Conservation (phyloP, 2,113 vertebrate genomes). For the Fulmarus glacialis region DNA sequence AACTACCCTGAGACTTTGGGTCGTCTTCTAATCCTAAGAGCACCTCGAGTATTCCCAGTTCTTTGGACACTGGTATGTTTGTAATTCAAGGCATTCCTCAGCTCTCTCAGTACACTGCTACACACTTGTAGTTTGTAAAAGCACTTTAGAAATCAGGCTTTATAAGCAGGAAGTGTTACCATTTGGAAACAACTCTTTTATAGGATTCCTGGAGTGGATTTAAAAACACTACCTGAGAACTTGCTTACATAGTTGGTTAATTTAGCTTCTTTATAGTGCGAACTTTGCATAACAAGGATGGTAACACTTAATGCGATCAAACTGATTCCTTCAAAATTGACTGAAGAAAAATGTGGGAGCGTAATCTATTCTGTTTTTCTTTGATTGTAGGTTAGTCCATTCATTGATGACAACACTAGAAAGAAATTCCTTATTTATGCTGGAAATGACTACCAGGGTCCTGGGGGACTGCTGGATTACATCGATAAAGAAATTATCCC, state of each 20-base stretch:
- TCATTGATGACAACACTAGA: slow-evolving; percentile 96
- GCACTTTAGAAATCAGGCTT: not conserved
- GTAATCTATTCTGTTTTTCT: not conserved
- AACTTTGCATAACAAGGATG: not conserved
- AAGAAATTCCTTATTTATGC: slow-evolving; percentile 97
- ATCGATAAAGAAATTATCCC: slow-evolving; percentile 91
- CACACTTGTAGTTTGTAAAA: not conserved
- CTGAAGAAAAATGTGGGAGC: not conserved
- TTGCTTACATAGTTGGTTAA: not conserved
- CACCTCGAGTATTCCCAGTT: slow-evolving; percentile 92
- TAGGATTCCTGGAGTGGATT: not conserved
- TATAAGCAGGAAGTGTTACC: not conserved
- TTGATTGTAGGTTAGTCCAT: slow-evolving; percentile 87
- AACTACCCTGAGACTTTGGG: slow-evolving; percentile 97
- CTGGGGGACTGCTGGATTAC: slow-evolving; percentile 92
- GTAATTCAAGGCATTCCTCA: not conserved
- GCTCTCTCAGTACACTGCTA: not conserved
- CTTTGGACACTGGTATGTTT: slow-evolving; percentile 92
- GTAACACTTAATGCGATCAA: not conserved
- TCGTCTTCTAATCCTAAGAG: slow-evolving; percentile 89
- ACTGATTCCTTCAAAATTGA: not conserved
- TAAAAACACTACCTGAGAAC: not conserved
- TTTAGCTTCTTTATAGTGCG: not conserved
- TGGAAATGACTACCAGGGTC: slow-evolving; percentile 94
- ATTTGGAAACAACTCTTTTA: not conserved